Conservation (phyloP, 2,888 invertebrate species). For the Galerucella pusilla region DNA sequence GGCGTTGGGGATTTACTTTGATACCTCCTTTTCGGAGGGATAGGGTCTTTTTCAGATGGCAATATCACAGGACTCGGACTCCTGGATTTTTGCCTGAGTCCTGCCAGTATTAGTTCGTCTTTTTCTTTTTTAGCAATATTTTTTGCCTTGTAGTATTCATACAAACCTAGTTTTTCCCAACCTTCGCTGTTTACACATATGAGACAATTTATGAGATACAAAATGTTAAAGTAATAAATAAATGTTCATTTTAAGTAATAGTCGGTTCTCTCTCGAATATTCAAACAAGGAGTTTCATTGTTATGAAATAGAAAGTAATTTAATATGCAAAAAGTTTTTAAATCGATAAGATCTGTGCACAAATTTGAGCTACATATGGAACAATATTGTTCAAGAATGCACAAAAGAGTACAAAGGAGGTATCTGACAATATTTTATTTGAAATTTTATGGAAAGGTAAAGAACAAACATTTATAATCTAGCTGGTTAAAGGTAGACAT, state of each 20-base stretch:
- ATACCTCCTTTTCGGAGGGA: conserved; percentile 81
- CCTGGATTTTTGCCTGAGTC: conserved; percentile 77
- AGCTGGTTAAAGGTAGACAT: no score
- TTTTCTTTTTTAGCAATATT: conserved; percentile 89
- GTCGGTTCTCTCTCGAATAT: conserved; percentile 16
- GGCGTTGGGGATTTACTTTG: conserved; percentile 71
- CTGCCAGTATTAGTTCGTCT: conserved; percentile 82
- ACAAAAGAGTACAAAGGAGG: no score
- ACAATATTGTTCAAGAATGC: no score
- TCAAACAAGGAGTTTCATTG: conserved; percentile 23
- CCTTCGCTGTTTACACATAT: conserved; percentile 77
- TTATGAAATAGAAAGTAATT: neutral
- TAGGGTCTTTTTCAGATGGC: conserved; percentile 77
- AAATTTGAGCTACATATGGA: no score
- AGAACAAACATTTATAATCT: no score
- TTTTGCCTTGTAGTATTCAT: conserved; percentile 98
- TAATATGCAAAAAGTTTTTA: neutral
- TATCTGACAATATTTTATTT: no score
- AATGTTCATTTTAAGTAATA: conserved; percentile 6
- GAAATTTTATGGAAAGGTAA: no score
- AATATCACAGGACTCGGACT: conserved; percentile 83
- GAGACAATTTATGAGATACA: conserved; percentile 42
- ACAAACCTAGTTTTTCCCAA: conserved; percentile 97
- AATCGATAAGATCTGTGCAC: no score
- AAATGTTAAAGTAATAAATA: conserved; percentile 26